These are phyloP conservation scores for Hybognathus amarus DNA, from an alignment of 2,797 vertebrate genomes.

Conservation along the genomic window DNA sequence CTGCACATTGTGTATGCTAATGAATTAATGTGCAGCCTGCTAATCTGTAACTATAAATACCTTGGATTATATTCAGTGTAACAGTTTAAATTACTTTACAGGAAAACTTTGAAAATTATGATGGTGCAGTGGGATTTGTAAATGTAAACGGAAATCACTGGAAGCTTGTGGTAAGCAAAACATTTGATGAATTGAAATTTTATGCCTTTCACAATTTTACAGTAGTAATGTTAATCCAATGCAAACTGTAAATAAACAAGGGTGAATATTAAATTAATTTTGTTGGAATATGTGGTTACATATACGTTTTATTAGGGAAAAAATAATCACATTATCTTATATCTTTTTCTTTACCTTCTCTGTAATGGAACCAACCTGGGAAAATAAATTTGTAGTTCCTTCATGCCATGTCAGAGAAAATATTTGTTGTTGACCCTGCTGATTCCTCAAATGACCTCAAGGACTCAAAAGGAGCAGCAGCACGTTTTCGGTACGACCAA, in stretches of 20 bases:
- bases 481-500: not conserved
- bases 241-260: not conserved
- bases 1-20: not conserved
- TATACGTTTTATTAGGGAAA: not conserved
- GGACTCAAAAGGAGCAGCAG: too few species aligned
- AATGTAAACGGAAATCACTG: not conserved
- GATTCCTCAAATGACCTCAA: not conserved
- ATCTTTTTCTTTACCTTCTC: not conserved
- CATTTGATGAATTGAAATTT: not conserved
- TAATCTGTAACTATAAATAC: not conserved
- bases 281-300: too few species aligned
- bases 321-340: not conserved
- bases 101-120: constrained; percentile 7
- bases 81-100: not conserved
- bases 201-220: not conserved
- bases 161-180: constrained; percentile 19
- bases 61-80: not conserved
- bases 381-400: not conserved
- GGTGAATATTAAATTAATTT: not conserved
- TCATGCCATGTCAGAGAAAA: not conserved
- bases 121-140: constrained; percentile 7
- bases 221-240: not conserved
- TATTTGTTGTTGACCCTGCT: constrained; percentile 22
- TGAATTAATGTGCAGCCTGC: not conserved
- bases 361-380: not conserved